Conservation (phyloP, 2,797 vertebrate species). For the Mastacembelus armatus region DNA sequence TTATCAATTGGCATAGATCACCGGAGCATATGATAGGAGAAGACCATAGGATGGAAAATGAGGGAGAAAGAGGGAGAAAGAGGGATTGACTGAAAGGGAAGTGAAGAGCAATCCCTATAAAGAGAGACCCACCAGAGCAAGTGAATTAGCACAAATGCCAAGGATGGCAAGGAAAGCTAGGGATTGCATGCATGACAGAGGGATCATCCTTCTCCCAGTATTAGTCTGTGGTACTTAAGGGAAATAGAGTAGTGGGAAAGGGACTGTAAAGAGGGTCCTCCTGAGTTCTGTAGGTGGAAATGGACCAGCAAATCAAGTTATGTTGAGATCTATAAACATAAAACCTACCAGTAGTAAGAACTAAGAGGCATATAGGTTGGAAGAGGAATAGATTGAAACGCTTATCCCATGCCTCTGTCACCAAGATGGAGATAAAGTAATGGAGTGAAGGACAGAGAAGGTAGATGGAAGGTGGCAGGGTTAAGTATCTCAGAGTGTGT, state of each 20-base stretch:
- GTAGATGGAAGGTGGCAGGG: constrained; percentile 30
- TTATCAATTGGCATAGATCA: constrained; percentile 69
- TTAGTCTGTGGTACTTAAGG: constrained; percentile 18
- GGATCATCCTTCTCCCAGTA: constrained; percentile 35
- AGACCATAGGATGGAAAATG: constrained; percentile 25
- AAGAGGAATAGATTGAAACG: constrained; percentile 34
- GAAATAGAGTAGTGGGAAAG: constrained; percentile 26
- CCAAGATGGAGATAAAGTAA: constrained; percentile 31
- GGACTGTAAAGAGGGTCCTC: background rate
- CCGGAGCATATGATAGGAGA: constrained; percentile 69
- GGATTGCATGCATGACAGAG: constrained; percentile 17
- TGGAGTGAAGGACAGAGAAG: constrained; percentile 15
- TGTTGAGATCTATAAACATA: constrained; percentile 24
- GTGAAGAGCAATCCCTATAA: constrained; percentile 35
- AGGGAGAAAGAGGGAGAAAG: constrained; percentile 8
- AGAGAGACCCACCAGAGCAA: constrained; percentile 13
- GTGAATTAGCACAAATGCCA: constrained; percentile 36
- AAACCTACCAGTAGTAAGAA: constrained; percentile 28
- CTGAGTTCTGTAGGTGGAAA: constrained; percentile 35
- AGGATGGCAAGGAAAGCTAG: constrained; percentile 5
- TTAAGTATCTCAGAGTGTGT: constrained; percentile 31
- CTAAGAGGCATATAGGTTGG: constrained; percentile 22
- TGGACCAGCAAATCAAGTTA: constrained; percentile 43
- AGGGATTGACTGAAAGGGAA: constrained; percentile 31
- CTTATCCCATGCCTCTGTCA: constrained; percentile 43